Base-by-base conservation (phyloP, 2,797 vertebrate species). In the Anniella stebbinsi region DNA sequence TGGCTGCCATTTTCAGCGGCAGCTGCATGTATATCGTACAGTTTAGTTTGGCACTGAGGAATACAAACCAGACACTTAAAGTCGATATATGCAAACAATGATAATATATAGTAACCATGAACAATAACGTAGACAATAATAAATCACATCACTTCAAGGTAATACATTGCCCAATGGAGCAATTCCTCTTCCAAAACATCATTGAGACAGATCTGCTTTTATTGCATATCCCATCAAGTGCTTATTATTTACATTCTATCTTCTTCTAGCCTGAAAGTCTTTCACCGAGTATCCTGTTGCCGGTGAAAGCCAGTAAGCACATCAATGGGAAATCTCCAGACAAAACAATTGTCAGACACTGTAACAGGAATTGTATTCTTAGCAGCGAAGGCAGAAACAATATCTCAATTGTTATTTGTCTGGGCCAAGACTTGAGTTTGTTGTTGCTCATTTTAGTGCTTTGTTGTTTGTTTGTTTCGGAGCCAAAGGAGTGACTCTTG, bases 201-300 rank as follows among this genome's bases (percentile, higher is more conserved):
- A 69, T 41, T 77, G 88, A 89, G 93, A 92, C 66, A 85, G n/a
- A 75, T 92, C 87, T 91, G 69, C 88, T 63, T 92, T 84, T 88
- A 13, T 30, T 92, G 51, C 54, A 54, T 80, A 84, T 51, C 63
- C 69, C 80, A 77, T 33, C 57, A 86, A 92, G 89, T 78, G 76
- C 86, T 75, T 1, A 76, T 91, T 95, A 89, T 30, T 69, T 57
- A 70, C 0, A 0, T 28, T 38, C 73, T 91, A 80, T 23, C 89
- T 92, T 94, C 76, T 92, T 92, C 84, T 86, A 88, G 93, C 87
- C 63, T 77, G 51, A 0, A 70, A 63, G 78, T 80, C 91, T 84
- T 94, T 93, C 86, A 38, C n/a, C 45, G 45, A 82, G 67, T n/a
- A 60, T 92, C 93, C 92, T 92, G 84, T 92, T 93, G 76, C 63